Conservation (phyloP, 1,140 invertebrate genomes). For the Octopus sinensis region DNA sequence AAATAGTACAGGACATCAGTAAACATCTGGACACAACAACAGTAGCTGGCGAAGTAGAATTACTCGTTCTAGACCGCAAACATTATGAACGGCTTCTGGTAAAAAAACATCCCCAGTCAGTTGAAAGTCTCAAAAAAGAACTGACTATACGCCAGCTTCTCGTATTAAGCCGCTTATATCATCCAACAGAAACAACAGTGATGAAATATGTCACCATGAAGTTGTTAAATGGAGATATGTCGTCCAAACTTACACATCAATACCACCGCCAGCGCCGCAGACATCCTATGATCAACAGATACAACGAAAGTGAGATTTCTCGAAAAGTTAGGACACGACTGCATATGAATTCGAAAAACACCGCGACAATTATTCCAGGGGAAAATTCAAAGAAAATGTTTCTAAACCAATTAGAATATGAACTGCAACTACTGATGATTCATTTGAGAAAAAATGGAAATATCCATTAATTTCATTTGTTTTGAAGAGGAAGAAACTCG, state of each 20-base stretch:
- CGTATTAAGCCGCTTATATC: not conserved
- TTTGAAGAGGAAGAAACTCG: too few relatives aligned
- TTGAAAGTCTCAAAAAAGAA: constrained; percentile 1
- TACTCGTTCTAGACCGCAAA: not conserved
- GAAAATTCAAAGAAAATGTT: constrained; percentile 2
- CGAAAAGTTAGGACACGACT: not conserved
- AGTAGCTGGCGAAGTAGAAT: not conserved
- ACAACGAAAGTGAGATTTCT: not conserved
- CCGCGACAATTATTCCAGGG: not conserved
- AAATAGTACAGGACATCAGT: not conserved
- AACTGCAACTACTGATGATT: not conserved
- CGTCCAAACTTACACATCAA: not conserved
- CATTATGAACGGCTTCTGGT: constrained; percentile 4
- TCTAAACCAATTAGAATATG: not conserved
- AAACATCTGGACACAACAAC: not conserved
- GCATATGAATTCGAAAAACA: not conserved
- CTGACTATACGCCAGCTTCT: constrained; percentile 10
- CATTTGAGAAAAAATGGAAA: too few relatives aligned
- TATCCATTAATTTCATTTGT: too few relatives aligned
- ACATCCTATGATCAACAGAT: not conserved
- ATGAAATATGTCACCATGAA: constrained; percentile 4
- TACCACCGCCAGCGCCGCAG: not conserved
- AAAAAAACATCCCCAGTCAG: not conserved
- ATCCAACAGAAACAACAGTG: not conserved
- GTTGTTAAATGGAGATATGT: not conserved